Conservation (phyloP, 2,797 vertebrate genomes). For the Etheostoma perlongum region DNA sequence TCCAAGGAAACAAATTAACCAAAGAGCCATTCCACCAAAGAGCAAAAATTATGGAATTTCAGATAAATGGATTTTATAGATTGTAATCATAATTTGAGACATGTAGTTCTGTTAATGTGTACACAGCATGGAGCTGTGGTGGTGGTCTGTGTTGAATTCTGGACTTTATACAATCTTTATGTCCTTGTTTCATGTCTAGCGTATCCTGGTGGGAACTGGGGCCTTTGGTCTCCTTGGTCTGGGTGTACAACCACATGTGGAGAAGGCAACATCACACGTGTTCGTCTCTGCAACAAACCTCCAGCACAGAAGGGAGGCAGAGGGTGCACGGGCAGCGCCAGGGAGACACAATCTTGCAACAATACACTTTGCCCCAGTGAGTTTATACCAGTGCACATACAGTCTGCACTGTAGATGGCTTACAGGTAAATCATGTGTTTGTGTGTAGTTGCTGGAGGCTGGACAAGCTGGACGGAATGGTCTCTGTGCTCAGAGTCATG, state of each 20-base stretch:
- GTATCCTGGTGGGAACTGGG: constrained; percentile 92
- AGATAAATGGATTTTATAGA: constrained; percentile 38
- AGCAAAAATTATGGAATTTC: constrained; percentile 31
- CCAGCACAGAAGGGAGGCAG: constrained; percentile 90
- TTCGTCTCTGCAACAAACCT: constrained; percentile 95
- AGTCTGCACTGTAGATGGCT: background rate
- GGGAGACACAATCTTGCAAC: constrained; percentile 87
- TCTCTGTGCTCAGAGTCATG: constrained; percentile 91
- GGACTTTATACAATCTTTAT: constrained; percentile 7
- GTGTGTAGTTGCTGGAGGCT: constrained; percentile 91
- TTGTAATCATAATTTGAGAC: constrained; percentile 58
- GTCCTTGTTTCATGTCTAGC: constrained; percentile 75
- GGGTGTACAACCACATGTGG: constrained; percentile 95
- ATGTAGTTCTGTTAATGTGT: constrained; percentile 31
- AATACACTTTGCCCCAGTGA: constrained; percentile 78
- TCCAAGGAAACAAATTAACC: constrained; percentile 17
- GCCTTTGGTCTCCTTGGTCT: constrained; percentile 98
- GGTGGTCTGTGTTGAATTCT: constrained; percentile 34
- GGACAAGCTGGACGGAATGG: constrained; percentile 95
- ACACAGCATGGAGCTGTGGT: constrained; percentile 4
- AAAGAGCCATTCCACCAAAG: constrained; percentile 9
- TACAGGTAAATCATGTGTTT: constrained; percentile 25
- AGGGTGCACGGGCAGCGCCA: constrained; percentile 87
- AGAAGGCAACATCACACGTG: constrained; percentile 89
- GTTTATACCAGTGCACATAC: constrained; percentile 19